A percentile compares a stretch with the other conserved stretches of the same genome.
These are phyloP conservation scores for Vulpes ferrilata DNA, from an alignment of 2,113 vertebrate species.

Conservation along the genomic window DNA sequence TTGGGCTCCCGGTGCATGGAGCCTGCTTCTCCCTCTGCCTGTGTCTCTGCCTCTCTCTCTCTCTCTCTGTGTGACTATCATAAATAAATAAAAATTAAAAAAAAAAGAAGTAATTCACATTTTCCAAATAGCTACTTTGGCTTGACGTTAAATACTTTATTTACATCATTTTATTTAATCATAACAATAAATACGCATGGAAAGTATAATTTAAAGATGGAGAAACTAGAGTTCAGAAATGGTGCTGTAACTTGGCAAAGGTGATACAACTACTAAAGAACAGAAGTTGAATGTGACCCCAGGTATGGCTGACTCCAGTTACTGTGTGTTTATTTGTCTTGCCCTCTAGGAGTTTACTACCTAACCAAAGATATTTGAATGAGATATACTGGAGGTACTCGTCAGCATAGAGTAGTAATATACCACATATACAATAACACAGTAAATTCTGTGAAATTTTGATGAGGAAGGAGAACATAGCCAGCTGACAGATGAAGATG, in stretches of 20 bases:
- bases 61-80: too few species aligned
- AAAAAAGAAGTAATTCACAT: background rate
- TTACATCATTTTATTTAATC: conserved; percentile 36
- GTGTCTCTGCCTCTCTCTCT: too few species aligned
- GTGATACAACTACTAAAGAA: background rate
- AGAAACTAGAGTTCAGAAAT: background rate
- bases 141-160: background rate
- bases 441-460: background rate
- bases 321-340: background rate
- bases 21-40: too few species aligned
- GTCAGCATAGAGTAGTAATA: background rate
- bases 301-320: background rate
- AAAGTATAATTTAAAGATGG: conserved; percentile 28
- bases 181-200: background rate
- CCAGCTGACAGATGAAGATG: background rate
- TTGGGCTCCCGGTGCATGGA: too few species aligned
- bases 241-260: background rate
- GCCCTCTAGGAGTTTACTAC: background rate
- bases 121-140: background rate
- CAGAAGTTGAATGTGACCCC: background rate
- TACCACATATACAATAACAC: background rate
- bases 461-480: background rate
- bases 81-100: too few species aligned
- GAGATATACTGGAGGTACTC: background rate
- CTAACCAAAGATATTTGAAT: background rate